Evolutionary conservation across 2,888 invertebrate species (phyloP).

Genomic region (Drosophila cognata): DNA sequence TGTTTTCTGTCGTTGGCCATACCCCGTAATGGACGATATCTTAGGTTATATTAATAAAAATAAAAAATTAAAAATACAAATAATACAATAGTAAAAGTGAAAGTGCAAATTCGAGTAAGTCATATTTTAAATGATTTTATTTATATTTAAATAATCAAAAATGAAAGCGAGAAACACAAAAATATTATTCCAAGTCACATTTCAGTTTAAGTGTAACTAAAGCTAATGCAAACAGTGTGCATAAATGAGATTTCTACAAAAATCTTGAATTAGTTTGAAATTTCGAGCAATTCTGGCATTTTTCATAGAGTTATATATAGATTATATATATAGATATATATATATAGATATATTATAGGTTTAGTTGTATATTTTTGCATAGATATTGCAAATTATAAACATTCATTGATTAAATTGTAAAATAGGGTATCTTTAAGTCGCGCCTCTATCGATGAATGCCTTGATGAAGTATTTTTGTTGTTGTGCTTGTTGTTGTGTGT

Average conservation of each 20-base stretch:
- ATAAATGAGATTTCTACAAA: neutral
- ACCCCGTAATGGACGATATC: neutral
- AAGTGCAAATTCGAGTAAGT: neutral
- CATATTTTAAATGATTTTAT: neutral
- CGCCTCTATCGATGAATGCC: neutral
- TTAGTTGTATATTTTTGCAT: neutral
- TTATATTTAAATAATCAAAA: neutral
- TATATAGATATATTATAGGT: neutral
- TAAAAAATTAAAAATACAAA: neutral
- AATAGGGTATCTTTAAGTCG: constrained; percentile 10
- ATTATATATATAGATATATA: too few species aligned
- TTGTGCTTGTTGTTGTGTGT: constrained; percentile 11
- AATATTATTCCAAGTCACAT: neutral
- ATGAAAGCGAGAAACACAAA: neutral
- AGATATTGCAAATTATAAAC: neutral
- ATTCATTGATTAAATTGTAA: neutral
- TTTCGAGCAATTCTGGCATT: neutral
- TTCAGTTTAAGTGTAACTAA: neutral
- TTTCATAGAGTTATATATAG: neutral
- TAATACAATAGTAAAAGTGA: too few species aligned
- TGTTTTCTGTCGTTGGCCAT: constrained; percentile 9
- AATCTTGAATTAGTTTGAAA: neutral
- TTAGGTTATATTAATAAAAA: neutral
- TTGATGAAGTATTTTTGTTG: neutral
- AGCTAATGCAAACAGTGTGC: neutral